Evolutionary conservation across 2,797 vertebrate species (phyloP), one percentile per base, ranked within the genome.

Genomic region (Buphagus erythrorhynchus): DNA sequence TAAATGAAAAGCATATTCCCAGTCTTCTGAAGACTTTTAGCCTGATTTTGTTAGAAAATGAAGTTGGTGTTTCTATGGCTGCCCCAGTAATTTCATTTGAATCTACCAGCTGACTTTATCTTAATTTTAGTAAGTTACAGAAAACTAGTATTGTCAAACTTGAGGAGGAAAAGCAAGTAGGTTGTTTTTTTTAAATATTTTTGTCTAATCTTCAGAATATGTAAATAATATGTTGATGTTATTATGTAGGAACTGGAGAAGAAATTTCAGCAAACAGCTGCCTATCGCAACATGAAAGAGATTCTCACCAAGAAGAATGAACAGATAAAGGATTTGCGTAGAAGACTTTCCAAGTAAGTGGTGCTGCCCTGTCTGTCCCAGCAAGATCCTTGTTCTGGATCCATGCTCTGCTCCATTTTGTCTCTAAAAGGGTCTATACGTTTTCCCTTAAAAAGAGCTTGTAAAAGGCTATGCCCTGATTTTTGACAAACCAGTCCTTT

Each of bases 211-310:
- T 92, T 84, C 28, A 13, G 77, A 63, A 45, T 16, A 22, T 20
- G n/a, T 59, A 25, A 58, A 14, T 13, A 35, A 40, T 38, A 11
- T 26, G 14, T 59, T 90, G 67, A 11, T 85, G 11, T 62, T 93
- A 19, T 67, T 91, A 5, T 28, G 16, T 92, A 99, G 99, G 99
- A 99, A 82, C 85, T 99, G 85, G 99, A 99, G 51, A 99, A 99
- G 97, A 99, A 99, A 95, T 99, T 99, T 95, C 99, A 99, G 95
- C 99, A 99, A 97, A 99, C 99, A 6, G 98, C 99, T 57, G 99
- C 99, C 5, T 99, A 99, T 91, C 99, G 99, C 88, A 99, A 99
- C 97, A 99, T 99, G 99, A 99, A 99, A 93, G 99, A 99, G 95
- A 99, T 99, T 82, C 98, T 99, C 11, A 98, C 98, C 55, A 99